These are phyloP conservation scores for Florisuga fusca DNA, from an alignment of 2,797 vertebrate species.

Conservation along the genomic window DNA sequence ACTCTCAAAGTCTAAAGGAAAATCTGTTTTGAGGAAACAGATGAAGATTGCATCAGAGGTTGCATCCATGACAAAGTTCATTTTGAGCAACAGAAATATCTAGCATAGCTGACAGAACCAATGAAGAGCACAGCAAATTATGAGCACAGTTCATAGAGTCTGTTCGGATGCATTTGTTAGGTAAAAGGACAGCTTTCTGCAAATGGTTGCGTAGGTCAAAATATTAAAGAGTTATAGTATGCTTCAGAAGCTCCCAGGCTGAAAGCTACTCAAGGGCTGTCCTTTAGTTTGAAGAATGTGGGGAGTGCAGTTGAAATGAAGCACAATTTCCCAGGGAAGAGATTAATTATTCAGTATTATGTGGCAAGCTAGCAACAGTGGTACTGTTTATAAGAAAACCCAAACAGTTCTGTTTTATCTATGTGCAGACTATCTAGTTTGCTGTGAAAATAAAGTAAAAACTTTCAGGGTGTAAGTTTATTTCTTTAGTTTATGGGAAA, in stretches of 20 bases:
- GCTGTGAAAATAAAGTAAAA: slow-evolving; percentile 63
- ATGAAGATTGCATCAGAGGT: not conserved
- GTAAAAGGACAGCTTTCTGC: not conserved
- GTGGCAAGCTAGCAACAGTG: slow-evolving; percentile 26
- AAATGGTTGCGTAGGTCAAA: not conserved
- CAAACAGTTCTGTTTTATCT: slow-evolving; percentile 33
- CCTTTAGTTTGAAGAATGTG: not conserved
- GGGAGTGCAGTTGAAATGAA: not conserved
- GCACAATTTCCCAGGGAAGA: not conserved
- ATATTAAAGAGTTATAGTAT: not conserved
- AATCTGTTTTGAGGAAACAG: not conserved
- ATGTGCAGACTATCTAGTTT: slow-evolving; percentile 26
- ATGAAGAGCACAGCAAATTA: not conserved
- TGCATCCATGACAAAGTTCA: not conserved
- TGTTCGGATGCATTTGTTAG: not conserved
- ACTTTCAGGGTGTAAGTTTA: slow-evolving; percentile 57
- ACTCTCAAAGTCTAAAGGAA: not conserved
- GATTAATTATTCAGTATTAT: not conserved
- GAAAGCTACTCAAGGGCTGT: not conserved
- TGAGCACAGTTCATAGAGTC: not conserved
- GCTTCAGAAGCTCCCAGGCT: not conserved
- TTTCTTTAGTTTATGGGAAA: slow-evolving; percentile 78
- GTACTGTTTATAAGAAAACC: slow-evolving; percentile 5
- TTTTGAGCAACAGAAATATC: not conserved
- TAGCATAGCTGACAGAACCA: not conserved